Base-by-base conservation (phyloP, 2,888 invertebrate species). In the Morpho deidamia region DNA sequence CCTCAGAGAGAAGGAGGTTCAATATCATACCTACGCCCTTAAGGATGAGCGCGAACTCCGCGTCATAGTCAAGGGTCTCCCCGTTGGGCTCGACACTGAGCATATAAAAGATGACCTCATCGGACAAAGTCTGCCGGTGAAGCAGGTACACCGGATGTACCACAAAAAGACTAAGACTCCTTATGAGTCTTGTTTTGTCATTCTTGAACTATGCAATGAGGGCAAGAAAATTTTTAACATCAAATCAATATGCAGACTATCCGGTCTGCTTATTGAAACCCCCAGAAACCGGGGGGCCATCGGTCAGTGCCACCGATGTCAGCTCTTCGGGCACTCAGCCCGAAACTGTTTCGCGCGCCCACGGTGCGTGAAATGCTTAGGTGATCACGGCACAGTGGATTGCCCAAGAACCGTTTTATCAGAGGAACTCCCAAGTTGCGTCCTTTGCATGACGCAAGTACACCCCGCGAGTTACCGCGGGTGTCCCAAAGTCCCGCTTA, bases 381-480 rank as follows among this genome's bases (percentile, higher is more conserved):
- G 38, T 9, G 51, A 51, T 38, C 51, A 51, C 12, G 40, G 39
- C n/a, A 51, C 44, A 0, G 9, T 8, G 7, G 50, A 45, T 1
- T 45, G 51, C 32, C 7, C 50, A 1, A 33, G 44, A 4, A 34
- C 10, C 7, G 9, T 2, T 4, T 23, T 23, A 7, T 23, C 41
- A 11, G 45, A 52, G 33, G 45, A 41, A 37, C 52, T 46, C 3
- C 51, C 52, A 5, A 52, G 52, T 46, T 52, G 46, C 11, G 45
- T 46, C 9, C 38, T 46, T 3, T 38, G 46, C 8, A 11, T 23
- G 11, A 7, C 10, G 9, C 7, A 32, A 23, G 46, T 38, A 5
- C 23, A 23, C 23, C 23, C 23, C 2, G 23, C 23, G 2, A 23
- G 23, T 23, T 23, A 23, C 23, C 23, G 23, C 23, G 23, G 23